A percentile compares a stretch with the other conserved stretches of the same genome.
phyloP scores from a whole-genome alignment of 2,888 invertebrate species.

The Tipula unca region DNA sequence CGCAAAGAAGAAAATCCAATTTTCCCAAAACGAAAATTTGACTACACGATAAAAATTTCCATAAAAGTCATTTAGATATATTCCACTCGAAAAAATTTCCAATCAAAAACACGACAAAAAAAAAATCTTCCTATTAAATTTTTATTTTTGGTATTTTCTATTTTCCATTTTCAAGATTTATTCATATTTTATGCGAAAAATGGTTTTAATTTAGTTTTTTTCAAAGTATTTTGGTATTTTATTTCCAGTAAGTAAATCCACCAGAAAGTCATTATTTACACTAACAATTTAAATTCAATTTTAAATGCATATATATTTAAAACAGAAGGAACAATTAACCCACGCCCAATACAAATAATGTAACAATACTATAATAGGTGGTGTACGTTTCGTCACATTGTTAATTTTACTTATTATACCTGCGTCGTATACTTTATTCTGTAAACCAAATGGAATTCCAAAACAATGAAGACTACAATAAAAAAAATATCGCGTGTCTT shows the following conservation, averaged over 20 bases:
- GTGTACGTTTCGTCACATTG: not conserved
- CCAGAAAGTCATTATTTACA: not conserved
- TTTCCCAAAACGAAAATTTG: not conserved
- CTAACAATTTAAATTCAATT: not conserved
- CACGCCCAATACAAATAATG: not conserved
- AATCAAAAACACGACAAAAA: not conserved
- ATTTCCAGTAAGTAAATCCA: not conserved
- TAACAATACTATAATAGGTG: not conserved
- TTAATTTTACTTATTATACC: not conserved
- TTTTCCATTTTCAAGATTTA: not conserved
- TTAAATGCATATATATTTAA: not conserved
- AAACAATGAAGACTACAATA: not conserved
- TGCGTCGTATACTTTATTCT: not conserved
- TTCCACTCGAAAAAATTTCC: not conserved
- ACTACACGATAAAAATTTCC: not conserved
- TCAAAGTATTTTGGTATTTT: not conserved
- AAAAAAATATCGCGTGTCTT: not conserved
- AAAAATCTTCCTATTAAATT: not conserved
- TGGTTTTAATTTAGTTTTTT: not conserved
- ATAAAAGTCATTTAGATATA: constrained; percentile 14
- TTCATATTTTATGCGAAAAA: not conserved
- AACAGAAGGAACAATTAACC: not conserved
- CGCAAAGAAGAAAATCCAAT: not conserved
- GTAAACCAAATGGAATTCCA: not conserved
- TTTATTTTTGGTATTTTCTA: not conserved